Conservation (phyloP, 1,140 invertebrate genomes). For the Platorchestia sp. region DNA sequence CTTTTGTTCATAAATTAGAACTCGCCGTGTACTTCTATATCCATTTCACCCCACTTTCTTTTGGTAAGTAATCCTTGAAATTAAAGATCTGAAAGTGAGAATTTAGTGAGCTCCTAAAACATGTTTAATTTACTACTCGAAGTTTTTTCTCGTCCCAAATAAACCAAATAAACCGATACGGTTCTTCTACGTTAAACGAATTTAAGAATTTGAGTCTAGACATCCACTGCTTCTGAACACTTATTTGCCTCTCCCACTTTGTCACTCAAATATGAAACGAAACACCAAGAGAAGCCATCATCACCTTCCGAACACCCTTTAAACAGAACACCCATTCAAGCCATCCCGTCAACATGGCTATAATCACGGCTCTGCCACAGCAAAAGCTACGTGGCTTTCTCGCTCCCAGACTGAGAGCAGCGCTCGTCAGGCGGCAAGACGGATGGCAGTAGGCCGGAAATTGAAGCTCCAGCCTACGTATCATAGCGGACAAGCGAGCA, state of each 20-base stretch:
- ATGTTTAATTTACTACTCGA: too few species aligned
- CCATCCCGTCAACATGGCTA: not conserved
- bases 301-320: not conserved
- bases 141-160: too few species aligned
- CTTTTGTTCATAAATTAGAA: too few species aligned
- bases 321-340: not conserved
- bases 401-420: not conserved
- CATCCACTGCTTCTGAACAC: not conserved
- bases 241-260: not conserved
- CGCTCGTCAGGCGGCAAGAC: not conserved
- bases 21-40: too few species aligned
- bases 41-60: too few species aligned
- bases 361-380: not conserved
- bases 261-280: not conserved
- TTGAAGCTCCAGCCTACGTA: not conserved
- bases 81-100: too few species aligned
- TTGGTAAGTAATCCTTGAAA: too few species aligned
- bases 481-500: not conserved
- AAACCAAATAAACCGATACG: too few species aligned
- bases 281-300: not conserved
- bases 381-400: not conserved
- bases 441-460: conserved; percentile 13
- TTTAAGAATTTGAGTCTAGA: too few species aligned
- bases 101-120: too few species aligned
- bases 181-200: too few species aligned